Percentiles rank a stretch among this genome's conserved stretches.
Conservation (phyloP, 2,888 invertebrate genomes). For the Chironomus tentans region DNA sequence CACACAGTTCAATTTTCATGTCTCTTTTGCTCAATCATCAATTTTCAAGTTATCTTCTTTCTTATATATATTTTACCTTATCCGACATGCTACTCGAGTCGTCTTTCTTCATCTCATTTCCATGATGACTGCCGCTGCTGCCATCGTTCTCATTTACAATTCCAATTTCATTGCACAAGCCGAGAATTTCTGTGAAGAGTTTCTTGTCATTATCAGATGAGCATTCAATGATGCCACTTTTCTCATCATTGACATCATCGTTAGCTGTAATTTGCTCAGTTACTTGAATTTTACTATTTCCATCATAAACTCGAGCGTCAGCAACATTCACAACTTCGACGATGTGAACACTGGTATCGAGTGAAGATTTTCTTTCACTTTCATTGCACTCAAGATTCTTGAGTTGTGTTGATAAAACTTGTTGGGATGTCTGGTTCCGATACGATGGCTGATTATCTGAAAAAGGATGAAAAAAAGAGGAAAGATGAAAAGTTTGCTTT, state of each 20-base stretch:
- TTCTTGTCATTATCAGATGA: slow-evolving; percentile 4
- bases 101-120: background rate
- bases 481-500: background rate
- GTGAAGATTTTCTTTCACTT: background rate
- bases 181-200: background rate
- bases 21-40: background rate
- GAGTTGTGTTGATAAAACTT: background rate
- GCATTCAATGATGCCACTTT: background rate
- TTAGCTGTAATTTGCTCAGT: background rate
- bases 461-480: background rate
- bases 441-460: background rate
- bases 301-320: background rate
- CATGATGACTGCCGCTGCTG: background rate
- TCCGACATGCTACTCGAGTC: background rate
- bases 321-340: slow-evolving; percentile 2
- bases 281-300: slow-evolving; percentile 11
- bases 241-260: background rate
- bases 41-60: background rate
- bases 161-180: slow-evolving; percentile 19
- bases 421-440: no score
- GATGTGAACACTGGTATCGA: background rate
- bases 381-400: background rate
- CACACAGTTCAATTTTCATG: no score
- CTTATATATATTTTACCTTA: background rate
- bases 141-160: background rate